Evolutionary conservation across 2,113 vertebrate species (phyloP), one percentile per base, ranked within the genome.

Genomic region (Protobothrops flavoviridis): DNA sequence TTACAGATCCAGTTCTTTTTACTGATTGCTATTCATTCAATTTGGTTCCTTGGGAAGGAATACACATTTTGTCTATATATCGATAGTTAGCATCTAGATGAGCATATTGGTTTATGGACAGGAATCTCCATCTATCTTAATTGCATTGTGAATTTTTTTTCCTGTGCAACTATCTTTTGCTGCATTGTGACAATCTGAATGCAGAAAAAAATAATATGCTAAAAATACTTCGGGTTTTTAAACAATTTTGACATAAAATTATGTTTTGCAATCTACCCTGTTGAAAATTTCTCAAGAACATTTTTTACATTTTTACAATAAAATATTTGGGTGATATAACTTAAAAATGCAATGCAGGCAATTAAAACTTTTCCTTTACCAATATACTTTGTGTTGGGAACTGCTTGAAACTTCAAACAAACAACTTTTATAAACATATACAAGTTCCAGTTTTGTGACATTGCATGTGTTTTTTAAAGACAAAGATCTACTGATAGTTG

Each of bases 381-480:
- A 94, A 93, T 88, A 94, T 93, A 93, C 94, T 93, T 97, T 96
- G 91, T n/a, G 90, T 88, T 92, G 96, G 95, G 95, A 95, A 93
- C 94, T 97, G 92, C 97, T 97, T 94, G 92, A n/a, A 0, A 95
- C 88, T 92, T 39, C 3, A 95, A 95, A 94, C 94, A 96, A 57
- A 7, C 33, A 95, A 94, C 93, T 97, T 89, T 90, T 97, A 93
- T 96, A 94, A 97, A 97, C 93, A 92, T 92, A 97, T 92, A 93
- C 90, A 93, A 96, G 95, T 97, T 96, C 96, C 95, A 97, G 95
- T 97, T 96, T 98, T 96, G 94, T 98, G 97, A 95, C 97, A 97
- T 97, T 97, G 97, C 96, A 95, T 97, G 96, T 97, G 97, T 97
- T 89, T 89, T 98, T 97, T 97, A 97, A 97, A 98, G 97, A 97